phyloP scores from a whole-genome alignment of 2,113 vertebrate species.

The Gadus macrocephalus region DNA sequence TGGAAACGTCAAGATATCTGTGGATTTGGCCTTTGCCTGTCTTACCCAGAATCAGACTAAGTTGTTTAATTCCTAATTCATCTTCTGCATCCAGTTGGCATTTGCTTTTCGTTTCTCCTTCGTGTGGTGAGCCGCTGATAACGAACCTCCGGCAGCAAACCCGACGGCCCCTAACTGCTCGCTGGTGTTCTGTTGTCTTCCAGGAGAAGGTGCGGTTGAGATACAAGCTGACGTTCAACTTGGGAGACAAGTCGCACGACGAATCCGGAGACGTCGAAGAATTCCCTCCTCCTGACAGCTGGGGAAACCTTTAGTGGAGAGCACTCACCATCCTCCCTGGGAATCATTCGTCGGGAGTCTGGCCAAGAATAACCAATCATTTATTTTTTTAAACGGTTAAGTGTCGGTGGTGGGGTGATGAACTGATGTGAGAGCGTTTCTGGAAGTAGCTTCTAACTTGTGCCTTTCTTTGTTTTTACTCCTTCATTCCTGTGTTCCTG shows the following conservation, averaged over 20 bases:
- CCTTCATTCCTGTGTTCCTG: slow-evolving; percentile 5
- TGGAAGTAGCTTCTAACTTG: slow-evolving; percentile 44
- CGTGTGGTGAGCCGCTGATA: too few species aligned
- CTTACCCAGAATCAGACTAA: too few species aligned
- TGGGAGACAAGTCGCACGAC: slow-evolving; percentile 84
- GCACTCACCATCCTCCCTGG: slow-evolving; percentile 5
- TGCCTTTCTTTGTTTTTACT: slow-evolving; percentile 52
- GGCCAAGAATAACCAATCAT: slow-evolving; percentile 17
- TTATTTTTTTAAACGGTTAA: slow-evolving; percentile 18
- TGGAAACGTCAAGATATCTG: too few species aligned
- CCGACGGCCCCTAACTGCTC: too few species aligned
- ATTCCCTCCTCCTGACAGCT: slow-evolving; percentile 88
- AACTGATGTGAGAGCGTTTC: slow-evolving; percentile 22
- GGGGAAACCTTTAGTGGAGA: slow-evolving; percentile 83
- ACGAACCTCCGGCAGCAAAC: too few species aligned
- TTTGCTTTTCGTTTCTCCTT: too few species aligned
- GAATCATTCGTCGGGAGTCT: slow-evolving; percentile 52
- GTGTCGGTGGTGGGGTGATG: slow-evolving; percentile 21
- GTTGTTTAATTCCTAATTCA: too few species aligned
- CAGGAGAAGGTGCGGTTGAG: slow-evolving; percentile 96
- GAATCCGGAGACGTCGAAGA: slow-evolving; percentile 94
- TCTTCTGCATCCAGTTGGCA: too few species aligned
- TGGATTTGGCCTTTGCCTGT: too few species aligned
- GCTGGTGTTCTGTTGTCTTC: background rate
- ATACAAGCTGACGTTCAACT: slow-evolving; percentile 90